Conservation (phyloP, 2,797 vertebrate genomes). For the Merluccius polli region DNA sequence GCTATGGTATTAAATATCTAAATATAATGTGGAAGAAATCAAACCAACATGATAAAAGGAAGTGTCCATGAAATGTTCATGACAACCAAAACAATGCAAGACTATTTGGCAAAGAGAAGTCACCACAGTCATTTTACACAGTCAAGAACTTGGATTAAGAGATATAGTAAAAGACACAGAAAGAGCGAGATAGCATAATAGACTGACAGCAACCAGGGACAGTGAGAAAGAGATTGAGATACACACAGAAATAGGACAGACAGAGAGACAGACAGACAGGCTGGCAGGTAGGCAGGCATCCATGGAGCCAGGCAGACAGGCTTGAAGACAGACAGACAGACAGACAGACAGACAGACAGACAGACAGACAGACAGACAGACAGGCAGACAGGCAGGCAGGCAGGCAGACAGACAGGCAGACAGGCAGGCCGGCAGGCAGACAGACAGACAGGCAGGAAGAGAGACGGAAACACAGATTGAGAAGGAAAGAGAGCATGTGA, state of each 20-base stretch:
- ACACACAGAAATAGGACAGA: not conserved
- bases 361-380: not conserved
- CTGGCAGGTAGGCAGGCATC: not conserved
- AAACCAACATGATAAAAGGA: conserved; percentile 27
- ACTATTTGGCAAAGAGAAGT: conserved; percentile 42
- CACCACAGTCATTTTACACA: conserved; percentile 35
- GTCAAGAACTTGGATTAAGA: conserved; percentile 26
- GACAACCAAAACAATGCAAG: conserved; percentile 49
- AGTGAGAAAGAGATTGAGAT: too few species aligned
- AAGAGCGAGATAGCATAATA: not conserved
- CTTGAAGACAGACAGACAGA: not conserved
- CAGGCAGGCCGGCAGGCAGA: too few species aligned
- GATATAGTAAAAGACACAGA: not conserved
- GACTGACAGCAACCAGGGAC: not conserved
- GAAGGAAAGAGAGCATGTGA: conserved; percentile 56
- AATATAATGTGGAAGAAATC: not conserved
- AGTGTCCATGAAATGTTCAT: conserved; percentile 54
- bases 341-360: not conserved
- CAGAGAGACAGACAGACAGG: not conserved
- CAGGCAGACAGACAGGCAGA: not conserved
- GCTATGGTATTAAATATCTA: not conserved
- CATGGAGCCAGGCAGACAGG: not conserved
- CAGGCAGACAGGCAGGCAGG: not conserved
- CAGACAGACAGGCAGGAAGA: not conserved
- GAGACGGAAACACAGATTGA: not conserved